Base-by-base conservation (phyloP, 2,888 invertebrate species). In the Drosophila incognita region DNA sequence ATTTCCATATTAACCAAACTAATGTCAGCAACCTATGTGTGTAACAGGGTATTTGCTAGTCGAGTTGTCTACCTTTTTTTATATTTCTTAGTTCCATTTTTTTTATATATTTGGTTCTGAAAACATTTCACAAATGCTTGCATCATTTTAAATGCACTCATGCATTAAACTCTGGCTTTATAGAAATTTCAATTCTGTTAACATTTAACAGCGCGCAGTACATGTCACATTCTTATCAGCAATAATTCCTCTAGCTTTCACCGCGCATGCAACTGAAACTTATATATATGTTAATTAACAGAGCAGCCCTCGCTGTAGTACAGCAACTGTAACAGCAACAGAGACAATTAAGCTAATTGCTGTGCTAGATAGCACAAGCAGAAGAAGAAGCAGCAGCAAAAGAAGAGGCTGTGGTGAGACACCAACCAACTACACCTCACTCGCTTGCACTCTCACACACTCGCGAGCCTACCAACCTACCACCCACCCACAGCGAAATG, bases 331-430 rank as follows among this genome's bases (percentile, higher is more conserved):
- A 69, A 66, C 51, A 57, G 46, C 69, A 71, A 59, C 69, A 72
- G 80, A 83, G 81, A 89, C 90, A 92, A 92, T 91, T 91, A 90
- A 85, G 89, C 87, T 90, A 91, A 91, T 91, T 90, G 86, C 83
- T 82, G 78, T 81, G 81, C 71, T 53, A 74, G 66, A 65, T 68
- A 53, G 52, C 66, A 21, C 24, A 4, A 21, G 27, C 40, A 31
- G 69, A 58, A 69, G 69, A 69, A 62, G 62, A 29, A 56, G 46
- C 4, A 46, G 42, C 42, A 42, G 21, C 4, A 46, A 13, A 29
- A 10, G 66, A 62, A 64, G 68, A 71, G 63, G 57, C 74, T 67
- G 81, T 31, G 65, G 61, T 65, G 65, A 65, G 56, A 56, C 59
- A 42, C 57, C 57, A 57, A 54, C 18, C 42, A 61, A 61, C 53